Evolutionary conservation across 2,113 vertebrate genomes (phyloP).

Genomic region (Hippocampus mohnikei): DNA sequence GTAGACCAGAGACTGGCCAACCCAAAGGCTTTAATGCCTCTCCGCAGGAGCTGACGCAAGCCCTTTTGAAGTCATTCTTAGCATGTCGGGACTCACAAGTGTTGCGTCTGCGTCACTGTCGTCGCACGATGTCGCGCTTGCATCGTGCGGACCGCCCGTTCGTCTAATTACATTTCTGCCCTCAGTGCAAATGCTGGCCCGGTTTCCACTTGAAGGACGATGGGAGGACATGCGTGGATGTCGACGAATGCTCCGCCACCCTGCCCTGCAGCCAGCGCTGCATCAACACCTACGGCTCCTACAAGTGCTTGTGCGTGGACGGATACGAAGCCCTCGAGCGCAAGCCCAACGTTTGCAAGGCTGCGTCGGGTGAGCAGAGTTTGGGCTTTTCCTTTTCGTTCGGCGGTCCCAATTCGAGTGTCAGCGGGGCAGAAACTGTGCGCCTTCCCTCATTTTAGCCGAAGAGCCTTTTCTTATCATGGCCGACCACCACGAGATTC

Average conservation of each 20-base stretch:
- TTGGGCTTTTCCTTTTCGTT: background rate
- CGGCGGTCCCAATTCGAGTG: background rate
- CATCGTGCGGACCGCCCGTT: background rate
- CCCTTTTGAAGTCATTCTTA: slow-evolving; percentile 49
- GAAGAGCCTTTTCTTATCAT: slow-evolving; percentile 97
- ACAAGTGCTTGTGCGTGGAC: slow-evolving; percentile 89
- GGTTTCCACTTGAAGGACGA: slow-evolving; percentile 94
- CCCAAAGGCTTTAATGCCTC: slow-evolving; percentile 48
- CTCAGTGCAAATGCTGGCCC: slow-evolving; percentile 97
- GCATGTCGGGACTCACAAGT: slow-evolving; percentile 14
- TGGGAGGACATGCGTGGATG: slow-evolving; percentile 90
- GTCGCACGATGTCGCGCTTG: background rate
- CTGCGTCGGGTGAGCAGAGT: slow-evolving; percentile 81
- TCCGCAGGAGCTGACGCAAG: slow-evolving; percentile 55
- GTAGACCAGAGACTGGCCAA: slow-evolving; percentile 57
- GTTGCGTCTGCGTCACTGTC: background rate
- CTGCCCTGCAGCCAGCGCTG: slow-evolving; percentile 97
- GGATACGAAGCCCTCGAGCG: slow-evolving; percentile 87
- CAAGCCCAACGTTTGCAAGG: slow-evolving; percentile 87
- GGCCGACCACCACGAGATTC: slow-evolving; percentile 97
- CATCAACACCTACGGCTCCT: slow-evolving; percentile 95
- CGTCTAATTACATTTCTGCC: slow-evolving; percentile 28
- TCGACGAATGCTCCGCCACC: slow-evolving; percentile 88
- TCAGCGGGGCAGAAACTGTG: background rate
- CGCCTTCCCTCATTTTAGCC: slow-evolving; percentile 68